Percentiles rank a stretch among this genome's conserved stretches.
Evolutionary conservation across 2,888 invertebrate species (phyloP).

Genomic region (Drosophila seclusa): DNA sequence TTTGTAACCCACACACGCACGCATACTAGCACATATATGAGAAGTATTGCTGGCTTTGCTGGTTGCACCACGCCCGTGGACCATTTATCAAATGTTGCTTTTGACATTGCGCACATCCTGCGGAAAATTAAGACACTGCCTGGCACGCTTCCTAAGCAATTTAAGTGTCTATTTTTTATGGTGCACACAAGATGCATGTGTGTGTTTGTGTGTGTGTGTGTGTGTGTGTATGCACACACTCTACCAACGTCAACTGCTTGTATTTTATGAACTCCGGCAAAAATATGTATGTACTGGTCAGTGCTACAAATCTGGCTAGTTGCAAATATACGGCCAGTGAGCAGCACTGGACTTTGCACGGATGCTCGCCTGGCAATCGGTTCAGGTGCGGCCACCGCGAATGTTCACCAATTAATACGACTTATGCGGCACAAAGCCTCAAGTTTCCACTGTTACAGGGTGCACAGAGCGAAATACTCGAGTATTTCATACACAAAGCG

Average conservation of each 20-base stretch:
- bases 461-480: background rate
- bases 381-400: constrained; percentile 11
- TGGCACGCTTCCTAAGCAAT: constrained; percentile 75
- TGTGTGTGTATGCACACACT: constrained; percentile 6
- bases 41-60: constrained; percentile 34
- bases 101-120: constrained; percentile 77
- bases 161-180: constrained; percentile 68
- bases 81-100: constrained; percentile 76
- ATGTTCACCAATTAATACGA: constrained; percentile 44
- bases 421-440: constrained; percentile 35
- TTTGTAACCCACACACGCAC: constrained; percentile 7
- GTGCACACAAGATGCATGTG: constrained; percentile 28
- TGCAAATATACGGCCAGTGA: constrained; percentile 5
- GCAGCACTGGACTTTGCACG: background rate
- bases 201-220: constrained; percentile 1
- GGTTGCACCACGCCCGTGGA: constrained; percentile 42
- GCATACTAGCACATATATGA: background rate
- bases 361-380: constrained; percentile 30
- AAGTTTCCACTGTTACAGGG: constrained; percentile 3
- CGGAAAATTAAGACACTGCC: constrained; percentile 78
- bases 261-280: constrained; percentile 32
- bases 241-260: constrained; percentile 23
- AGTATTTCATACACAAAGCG: background rate
- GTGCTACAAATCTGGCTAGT: background rate
- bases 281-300: constrained; percentile 17